A percentile compares a stretch with the other conserved stretches of the same genome.
These are phyloP conservation scores for Psix sp. DNA, from an alignment of 1,140 invertebrate genomes.

Conservation along the genomic window DNA sequence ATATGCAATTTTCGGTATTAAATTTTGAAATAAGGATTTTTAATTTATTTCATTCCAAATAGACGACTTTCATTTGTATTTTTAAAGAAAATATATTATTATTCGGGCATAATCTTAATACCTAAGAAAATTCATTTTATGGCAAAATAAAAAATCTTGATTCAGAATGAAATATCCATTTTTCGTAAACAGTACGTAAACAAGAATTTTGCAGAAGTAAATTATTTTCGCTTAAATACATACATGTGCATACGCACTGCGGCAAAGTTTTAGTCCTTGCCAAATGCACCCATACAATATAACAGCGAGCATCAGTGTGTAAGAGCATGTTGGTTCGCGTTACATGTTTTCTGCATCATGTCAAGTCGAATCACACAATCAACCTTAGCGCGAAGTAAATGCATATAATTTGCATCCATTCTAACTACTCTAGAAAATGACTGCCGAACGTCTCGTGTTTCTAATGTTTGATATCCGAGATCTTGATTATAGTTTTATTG, in stretches of 20 bases:
- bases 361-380: conserved; percentile 6
- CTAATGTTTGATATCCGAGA: conserved; percentile 4
- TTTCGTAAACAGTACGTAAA: conserved; percentile 18
- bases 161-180: background rate
- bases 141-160: background rate
- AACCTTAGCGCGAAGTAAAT: conserved; percentile 1
- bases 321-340: conserved; percentile 5
- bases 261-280: conserved; percentile 64
- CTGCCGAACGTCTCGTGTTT: background rate
- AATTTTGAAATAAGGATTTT: too few species aligned
- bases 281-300: conserved; percentile 61
- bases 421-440: conserved; percentile 11
- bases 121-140: background rate
- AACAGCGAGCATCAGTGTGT: background rate
- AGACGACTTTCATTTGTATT: too few species aligned
- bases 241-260: conserved; percentile 66
- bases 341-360: conserved; percentile 29
- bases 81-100: background rate
- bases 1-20: too few species aligned
- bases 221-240: conserved; percentile 64
- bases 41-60: too few species aligned
- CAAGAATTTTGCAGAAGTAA: conserved; percentile 58
- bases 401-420: conserved; percentile 11
- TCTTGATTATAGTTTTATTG: conserved; percentile 18
- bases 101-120: conserved; percentile 1